A percentile compares a stretch with the other conserved stretches of the same genome.
phyloP scores from a whole-genome alignment of 2,888 invertebrate genomes.

The Adineta ricciae region DNA sequence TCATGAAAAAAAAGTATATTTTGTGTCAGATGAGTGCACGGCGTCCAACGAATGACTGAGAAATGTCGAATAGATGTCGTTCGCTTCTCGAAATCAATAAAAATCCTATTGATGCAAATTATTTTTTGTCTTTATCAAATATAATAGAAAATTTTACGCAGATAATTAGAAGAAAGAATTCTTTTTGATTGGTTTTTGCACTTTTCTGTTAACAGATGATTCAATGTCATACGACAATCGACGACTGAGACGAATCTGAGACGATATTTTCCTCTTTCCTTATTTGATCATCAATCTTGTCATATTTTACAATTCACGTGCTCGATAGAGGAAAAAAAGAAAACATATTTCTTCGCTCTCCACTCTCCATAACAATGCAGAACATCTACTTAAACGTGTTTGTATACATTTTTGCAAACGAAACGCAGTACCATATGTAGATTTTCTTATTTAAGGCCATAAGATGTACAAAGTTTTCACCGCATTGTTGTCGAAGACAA shows the following conservation, averaged over 20 bases:
- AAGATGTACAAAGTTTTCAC: background rate
- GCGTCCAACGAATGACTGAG: too few species aligned
- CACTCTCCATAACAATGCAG: background rate
- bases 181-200: background rate
- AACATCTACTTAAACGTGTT: background rate
- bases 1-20: too few species aligned
- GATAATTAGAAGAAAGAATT: too few species aligned
- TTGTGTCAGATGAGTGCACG: too few species aligned
- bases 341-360: background rate
- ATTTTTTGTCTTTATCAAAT: too few species aligned
- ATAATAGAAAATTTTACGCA: too few species aligned
- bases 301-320: background rate
- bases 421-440: background rate
- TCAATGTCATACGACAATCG: background rate
- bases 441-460: background rate
- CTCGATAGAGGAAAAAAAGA: background rate
- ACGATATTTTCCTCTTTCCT: background rate
- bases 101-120: too few species aligned
- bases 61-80: too few species aligned
- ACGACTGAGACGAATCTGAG: background rate
- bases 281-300: background rate
- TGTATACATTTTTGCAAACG: background rate
- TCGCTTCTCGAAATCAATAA: too few species aligned
- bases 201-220: background rate
- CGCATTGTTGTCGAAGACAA: background rate